These are phyloP conservation scores for Oasisia sp. DNA, from an alignment of 2,888 invertebrate species.

Conservation along the genomic window DNA sequence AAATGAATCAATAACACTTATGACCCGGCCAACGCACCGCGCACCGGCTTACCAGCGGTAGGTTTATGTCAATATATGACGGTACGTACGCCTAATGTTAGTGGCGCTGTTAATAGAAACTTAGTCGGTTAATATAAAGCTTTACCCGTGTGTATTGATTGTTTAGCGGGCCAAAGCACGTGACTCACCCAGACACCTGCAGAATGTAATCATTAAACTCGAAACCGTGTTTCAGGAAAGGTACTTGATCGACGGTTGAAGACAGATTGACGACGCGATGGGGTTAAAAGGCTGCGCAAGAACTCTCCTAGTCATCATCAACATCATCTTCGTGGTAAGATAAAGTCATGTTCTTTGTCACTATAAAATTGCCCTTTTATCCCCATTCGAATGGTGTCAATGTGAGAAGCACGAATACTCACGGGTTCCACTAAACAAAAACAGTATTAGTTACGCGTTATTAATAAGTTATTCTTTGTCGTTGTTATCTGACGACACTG, in stretches of 20 bases:
- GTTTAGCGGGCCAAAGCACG: background rate
- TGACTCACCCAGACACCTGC: background rate
- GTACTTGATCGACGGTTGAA: background rate
- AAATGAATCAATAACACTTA: conserved; percentile 17
- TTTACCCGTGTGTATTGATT: background rate
- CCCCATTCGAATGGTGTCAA: background rate
- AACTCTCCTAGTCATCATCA: background rate
- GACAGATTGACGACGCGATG: background rate
- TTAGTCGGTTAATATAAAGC: background rate
- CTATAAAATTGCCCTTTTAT: background rate
- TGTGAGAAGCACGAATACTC: background rate
- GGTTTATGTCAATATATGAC: background rate
- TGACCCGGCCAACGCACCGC: background rate
- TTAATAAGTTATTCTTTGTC: background rate
- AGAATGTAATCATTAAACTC: background rate
- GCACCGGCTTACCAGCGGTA: background rate
- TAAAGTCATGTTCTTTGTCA: background rate
- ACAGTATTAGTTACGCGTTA: background rate
- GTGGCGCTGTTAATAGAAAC: background rate
- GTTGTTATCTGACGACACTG: too few species aligned
- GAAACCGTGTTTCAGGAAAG: background rate
- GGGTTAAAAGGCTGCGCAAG: background rate
- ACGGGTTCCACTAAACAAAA: background rate
- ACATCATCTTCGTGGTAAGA: background rate
- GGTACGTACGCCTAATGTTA: background rate